A percentile compares a stretch with the other conserved stretches of the same genome.
These are phyloP conservation scores for Anabas testudineus DNA, from an alignment of 2,797 vertebrate species.

Conservation along the genomic window DNA sequence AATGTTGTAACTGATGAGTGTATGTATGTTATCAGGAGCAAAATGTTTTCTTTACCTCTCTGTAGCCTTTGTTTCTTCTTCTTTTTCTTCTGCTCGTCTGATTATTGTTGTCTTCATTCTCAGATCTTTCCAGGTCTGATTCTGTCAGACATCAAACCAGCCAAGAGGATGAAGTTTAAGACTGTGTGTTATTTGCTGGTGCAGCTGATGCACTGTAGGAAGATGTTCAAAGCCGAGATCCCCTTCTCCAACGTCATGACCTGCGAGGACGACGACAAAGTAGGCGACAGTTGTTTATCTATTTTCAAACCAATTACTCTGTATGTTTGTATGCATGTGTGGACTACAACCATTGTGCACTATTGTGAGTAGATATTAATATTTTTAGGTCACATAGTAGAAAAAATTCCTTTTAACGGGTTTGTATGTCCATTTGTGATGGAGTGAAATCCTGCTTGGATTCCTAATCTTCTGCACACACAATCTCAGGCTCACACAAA, in stretches of 20 bases:
- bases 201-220: slow-evolving; percentile 97
- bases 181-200: slow-evolving; percentile 96
- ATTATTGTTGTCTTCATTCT: slow-evolving; percentile 8
- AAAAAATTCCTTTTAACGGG: slow-evolving; percentile 40
- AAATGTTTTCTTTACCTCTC: background rate
- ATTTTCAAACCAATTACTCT: background rate
- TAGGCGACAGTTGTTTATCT: slow-evolving; percentile 47
- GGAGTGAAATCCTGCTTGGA: slow-evolving; percentile 54
- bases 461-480: slow-evolving; percentile 57
- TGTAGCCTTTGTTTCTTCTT: background rate
- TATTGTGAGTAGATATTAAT: background rate
- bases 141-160: slow-evolving; percentile 95
- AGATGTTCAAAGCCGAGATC: slow-evolving; percentile 98
- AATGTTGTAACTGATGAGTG: too few species aligned
- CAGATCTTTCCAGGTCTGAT: slow-evolving; percentile 97
- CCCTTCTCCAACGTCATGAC: slow-evolving; percentile 99
- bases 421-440: slow-evolving; percentile 53
- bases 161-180: slow-evolving; percentile 98
- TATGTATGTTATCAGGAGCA: too few species aligned
- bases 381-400: slow-evolving; percentile 24
- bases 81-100: background rate
- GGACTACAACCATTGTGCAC: background rate
- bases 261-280: slow-evolving; percentile 97
- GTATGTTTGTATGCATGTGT: background rate
- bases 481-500: slow-evolving; percentile 23